Base-by-base conservation (phyloP, 2,888 invertebrate species). In the Eupithecia subfuscata region DNA sequence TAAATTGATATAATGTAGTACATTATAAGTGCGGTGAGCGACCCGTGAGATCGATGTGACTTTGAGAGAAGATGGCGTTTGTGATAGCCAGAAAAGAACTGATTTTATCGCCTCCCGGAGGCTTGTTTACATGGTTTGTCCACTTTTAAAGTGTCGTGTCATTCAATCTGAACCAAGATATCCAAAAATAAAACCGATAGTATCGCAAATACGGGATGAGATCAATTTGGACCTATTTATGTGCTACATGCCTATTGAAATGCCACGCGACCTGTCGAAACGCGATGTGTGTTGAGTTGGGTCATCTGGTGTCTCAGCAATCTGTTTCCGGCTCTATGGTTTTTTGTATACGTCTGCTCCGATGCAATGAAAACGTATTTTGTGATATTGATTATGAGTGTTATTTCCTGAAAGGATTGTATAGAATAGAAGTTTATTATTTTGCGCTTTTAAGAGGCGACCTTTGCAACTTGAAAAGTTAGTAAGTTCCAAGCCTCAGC, bases 371-470 rank as follows among this genome's bases (percentile, higher is more conserved):
- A 60, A 60, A 25, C 60, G 25, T 12, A 60, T 60, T 25, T 60
- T 60, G 60, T 60, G 60, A 60, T 60, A 60, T 25, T 60, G 60
- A 11, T 11, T 22, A 56, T 60, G 60, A 2, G 6, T 34, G 64
- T 64, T 34, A 64, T 64, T 34, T 64, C 64, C 64, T 64, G 64
- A 64, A 64, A 64, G 64, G 64, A 64, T 9, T 64, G 63, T 63
- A 63, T 30, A 64, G 64, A 34, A 64, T 64, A 34, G 64, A 34
- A 34, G 18, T 64, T 64, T 64, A 64, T 64, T 64, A 25, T 60
- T 64, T 64, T 34, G 34, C 64, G 34, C 64, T 34, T 11, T 18
- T 18, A 30, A 18, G 18, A 64, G 16, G 18, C 64, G 34, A 63
- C 14, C 30, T 16, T 63, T 30, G 22, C 22, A 7, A 60, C 25